Percentiles rank a stretch among this genome's conserved stretches.
These are phyloP conservation scores for Limnothrissa miodon DNA, from an alignment of 2,113 vertebrate species.

Conservation along the genomic window DNA sequence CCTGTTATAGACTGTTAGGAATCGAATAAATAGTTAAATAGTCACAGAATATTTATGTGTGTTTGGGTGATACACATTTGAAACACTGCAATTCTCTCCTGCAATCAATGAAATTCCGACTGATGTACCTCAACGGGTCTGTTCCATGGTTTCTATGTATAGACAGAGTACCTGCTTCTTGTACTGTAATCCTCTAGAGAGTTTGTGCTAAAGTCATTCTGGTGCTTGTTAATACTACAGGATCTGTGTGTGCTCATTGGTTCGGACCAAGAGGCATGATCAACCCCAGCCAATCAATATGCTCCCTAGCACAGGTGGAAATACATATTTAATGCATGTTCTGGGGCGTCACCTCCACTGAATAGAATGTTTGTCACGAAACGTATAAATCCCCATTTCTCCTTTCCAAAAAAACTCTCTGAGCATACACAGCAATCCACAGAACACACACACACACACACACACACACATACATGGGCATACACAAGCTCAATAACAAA, in stretches of 20 bases:
- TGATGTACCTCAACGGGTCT: too few species aligned
- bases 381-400: not conserved
- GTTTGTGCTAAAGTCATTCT: not conserved
- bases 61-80: too few species aligned
- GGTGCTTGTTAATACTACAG: not conserved
- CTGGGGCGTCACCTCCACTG: too few species aligned
- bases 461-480: constrained; percentile 21
- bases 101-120: too few species aligned
- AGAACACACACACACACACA: constrained; percentile 37
- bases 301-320: too few species aligned
- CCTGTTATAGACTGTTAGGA: not conserved
- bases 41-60: too few species aligned
- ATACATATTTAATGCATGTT: too few species aligned
- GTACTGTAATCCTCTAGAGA: not conserved
- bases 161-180: too few species aligned
- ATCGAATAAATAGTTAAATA: too few species aligned
- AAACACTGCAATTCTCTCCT: too few species aligned
- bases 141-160: too few species aligned
- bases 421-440: constrained; percentile 15
- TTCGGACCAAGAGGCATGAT: not conserved
- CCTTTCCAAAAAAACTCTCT: constrained; percentile 11
- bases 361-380: too few species aligned
- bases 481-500: not conserved
- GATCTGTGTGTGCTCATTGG: not conserved
- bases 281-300: not conserved